These are phyloP conservation scores for Ranitomeya variabilis DNA, from an alignment of 2,113 vertebrate species.

Conservation along the genomic window DNA sequence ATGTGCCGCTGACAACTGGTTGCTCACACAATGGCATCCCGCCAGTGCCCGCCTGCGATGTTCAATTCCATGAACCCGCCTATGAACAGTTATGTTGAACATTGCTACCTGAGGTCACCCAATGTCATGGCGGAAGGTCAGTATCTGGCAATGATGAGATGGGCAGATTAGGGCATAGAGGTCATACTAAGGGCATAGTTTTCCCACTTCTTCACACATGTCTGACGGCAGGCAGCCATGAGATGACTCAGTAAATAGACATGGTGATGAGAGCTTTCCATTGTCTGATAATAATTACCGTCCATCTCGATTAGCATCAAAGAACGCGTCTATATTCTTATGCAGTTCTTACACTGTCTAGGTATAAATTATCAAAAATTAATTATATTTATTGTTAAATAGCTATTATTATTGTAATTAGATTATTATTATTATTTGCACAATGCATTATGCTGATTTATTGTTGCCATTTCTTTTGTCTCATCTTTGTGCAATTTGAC, in stretches of 20 bases:
- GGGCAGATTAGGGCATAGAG: background rate
- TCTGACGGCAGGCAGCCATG: background rate
- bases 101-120: constrained; percentile 79
- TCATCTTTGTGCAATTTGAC: background rate
- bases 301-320: constrained; percentile 1
- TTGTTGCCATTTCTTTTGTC: background rate
- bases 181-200: background rate
- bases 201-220: background rate
- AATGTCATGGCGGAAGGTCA: constrained; percentile 69
- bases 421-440: background rate
- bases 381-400: too few species aligned
- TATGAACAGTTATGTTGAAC: constrained; percentile 79
- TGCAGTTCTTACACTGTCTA: background rate
- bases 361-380: background rate
- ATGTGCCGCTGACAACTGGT: constrained; percentile 69
- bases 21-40: constrained; percentile 66
- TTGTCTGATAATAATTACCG: constrained; percentile 4
- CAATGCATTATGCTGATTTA: background rate
- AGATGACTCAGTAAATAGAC: constrained; percentile 32
- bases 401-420: too few species aligned
- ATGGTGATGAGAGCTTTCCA: background rate
- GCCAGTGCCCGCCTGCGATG: constrained; percentile 72
- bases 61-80: constrained; percentile 83
- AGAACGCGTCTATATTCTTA: background rate
- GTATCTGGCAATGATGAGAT: constrained; percentile 47